phyloP scores from a whole-genome alignment of 23 tunicate genomes.

The Styela plicata region DNA sequence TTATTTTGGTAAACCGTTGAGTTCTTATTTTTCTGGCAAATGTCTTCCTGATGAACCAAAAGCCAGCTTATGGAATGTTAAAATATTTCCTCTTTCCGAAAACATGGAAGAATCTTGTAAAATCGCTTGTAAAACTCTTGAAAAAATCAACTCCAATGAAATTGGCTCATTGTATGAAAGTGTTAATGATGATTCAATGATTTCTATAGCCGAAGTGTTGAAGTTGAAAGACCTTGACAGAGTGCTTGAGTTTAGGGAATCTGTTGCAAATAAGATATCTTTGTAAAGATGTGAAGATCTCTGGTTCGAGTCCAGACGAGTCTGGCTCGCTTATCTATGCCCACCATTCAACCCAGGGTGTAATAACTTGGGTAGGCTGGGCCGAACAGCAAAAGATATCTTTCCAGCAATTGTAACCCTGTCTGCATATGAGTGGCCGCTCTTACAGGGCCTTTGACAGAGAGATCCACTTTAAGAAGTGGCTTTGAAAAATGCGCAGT shows the following conservation, averaged over 20 bases:
- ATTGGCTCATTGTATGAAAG: too few relatives aligned
- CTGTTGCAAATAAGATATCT: neutral
- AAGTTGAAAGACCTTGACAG: neutral
- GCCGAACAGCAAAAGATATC: too few relatives aligned
- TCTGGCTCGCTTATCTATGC: too few relatives aligned
- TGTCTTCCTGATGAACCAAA: constrained; percentile 18
- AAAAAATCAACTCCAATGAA: neutral
- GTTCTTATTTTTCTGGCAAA: constrained; percentile 5
- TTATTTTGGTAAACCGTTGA: constrained; percentile 39
- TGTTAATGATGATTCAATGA: neutral
- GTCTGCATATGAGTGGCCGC: too few relatives aligned
- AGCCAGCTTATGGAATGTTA: constrained; percentile 58
- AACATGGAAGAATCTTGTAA: constrained; percentile 51
- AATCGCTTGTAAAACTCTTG: neutral
- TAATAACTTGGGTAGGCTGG: too few relatives aligned
- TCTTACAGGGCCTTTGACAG: too few relatives aligned
- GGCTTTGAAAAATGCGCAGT: too few relatives aligned
- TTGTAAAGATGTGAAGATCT: too few relatives aligned
- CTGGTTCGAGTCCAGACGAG: too few relatives aligned
- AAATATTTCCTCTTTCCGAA: constrained; percentile 36
- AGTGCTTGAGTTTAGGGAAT: neutral
- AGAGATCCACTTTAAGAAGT: too few relatives aligned
- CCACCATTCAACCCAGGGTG: too few relatives aligned
- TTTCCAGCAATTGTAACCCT: too few relatives aligned
- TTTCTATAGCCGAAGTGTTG: neutral